Conservation (phyloP, 1,140 invertebrate genomes). For the Stenopsyche tienmushanensis region DNA sequence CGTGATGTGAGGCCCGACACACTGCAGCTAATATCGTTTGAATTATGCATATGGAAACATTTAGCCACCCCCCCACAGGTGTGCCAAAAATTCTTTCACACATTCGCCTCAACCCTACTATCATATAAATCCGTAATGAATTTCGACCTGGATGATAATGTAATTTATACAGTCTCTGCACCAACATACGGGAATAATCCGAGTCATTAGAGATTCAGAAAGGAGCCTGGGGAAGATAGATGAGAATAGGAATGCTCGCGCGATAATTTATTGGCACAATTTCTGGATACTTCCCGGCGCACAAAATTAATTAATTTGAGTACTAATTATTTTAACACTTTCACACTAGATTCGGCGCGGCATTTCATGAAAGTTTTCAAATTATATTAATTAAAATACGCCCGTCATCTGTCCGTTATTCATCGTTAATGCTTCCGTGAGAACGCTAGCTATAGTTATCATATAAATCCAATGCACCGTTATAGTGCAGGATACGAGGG, state of each 20-base stretch:
- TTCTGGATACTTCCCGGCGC: not conserved
- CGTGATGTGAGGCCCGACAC: not conserved
- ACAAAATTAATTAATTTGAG: not conserved
- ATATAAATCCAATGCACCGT: too few relatives aligned
- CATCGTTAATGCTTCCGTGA: too few relatives aligned
- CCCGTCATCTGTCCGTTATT: too few relatives aligned
- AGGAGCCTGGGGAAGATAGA: slow-evolving; percentile 1
- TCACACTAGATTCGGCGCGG: too few relatives aligned
- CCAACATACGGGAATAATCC: slow-evolving; percentile 2
- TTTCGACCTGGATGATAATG: not conserved
- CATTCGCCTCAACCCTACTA: not conserved
- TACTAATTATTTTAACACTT: too few relatives aligned
- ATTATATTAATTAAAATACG: too few relatives aligned
- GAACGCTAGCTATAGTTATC: too few relatives aligned
- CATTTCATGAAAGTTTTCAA: too few relatives aligned
- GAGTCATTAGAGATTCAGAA: slow-evolving; percentile 8
- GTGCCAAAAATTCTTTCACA: not conserved
- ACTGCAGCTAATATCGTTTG: not conserved
- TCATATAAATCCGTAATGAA: slow-evolving; percentile 6
- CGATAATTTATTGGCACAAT: not conserved
- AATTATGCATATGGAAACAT: not conserved
- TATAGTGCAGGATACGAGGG: too few relatives aligned
- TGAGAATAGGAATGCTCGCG: not conserved
- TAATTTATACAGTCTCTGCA: slow-evolving; percentile 2
- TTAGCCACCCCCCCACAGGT: not conserved